Percentiles rank a stretch among this genome's conserved stretches.
phyloP scores from a whole-genome alignment of 2,797 vertebrate genomes.

The Pseudotriccus pelzelni region DNA sequence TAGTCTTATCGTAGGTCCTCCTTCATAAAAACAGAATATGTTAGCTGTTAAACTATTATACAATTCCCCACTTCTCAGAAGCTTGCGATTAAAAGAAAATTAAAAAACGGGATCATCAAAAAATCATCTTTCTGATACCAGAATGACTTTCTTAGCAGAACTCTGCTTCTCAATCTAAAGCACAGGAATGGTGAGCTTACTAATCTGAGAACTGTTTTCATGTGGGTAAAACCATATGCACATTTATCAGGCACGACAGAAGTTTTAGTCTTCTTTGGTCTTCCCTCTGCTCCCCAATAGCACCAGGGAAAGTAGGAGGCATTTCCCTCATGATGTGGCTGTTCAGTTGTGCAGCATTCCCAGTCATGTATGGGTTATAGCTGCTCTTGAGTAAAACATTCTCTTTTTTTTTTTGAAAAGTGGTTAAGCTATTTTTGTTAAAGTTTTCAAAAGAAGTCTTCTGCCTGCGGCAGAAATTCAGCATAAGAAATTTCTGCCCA shows the following conservation, averaged over 20 bases:
- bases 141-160: background rate
- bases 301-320: background rate
- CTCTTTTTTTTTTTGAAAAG: background rate
- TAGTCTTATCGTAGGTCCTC: background rate
- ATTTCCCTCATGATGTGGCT: background rate
- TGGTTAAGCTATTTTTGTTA: conserved; percentile 41
- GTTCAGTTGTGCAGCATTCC: background rate
- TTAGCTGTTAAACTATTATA: background rate
- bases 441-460: conserved; percentile 41
- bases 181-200: background rate
- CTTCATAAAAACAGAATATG: background rate
- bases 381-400: background rate
- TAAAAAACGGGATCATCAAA: background rate
- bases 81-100: background rate
- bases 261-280: background rate
- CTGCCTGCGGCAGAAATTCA: conserved; percentile 39
- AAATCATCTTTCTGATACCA: background rate
- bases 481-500: conserved; percentile 38
- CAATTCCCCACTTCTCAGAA: background rate
- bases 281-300: background rate
- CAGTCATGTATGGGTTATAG: background rate
- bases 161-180: background rate
- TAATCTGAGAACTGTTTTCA: background rate
- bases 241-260: background rate
- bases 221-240: background rate